Percentiles rank a stretch among this genome's conserved stretches.
phyloP scores from a whole-genome alignment of 2,113 vertebrate species.

The Cichladusa arquata region DNA sequence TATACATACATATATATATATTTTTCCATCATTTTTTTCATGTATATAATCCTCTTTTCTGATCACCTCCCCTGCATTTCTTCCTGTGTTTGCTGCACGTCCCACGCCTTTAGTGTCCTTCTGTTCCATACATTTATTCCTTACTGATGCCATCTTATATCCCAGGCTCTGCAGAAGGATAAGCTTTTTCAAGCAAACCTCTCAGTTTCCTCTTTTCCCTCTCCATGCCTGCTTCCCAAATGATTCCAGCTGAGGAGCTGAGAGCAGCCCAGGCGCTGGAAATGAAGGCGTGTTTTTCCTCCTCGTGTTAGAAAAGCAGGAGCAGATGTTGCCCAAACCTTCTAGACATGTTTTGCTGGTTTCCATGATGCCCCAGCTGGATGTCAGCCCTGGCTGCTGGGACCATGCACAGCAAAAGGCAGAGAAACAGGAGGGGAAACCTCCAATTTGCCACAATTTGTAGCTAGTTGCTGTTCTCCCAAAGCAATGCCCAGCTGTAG shows the following conservation, averaged over 20 bases:
- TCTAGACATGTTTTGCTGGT: not conserved
- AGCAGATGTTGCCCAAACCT: not conserved
- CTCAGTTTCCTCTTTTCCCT: not conserved
- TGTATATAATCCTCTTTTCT: fast-evolving
- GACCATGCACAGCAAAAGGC: not conserved
- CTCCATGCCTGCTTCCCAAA: not conserved
- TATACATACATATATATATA: fast-evolving
- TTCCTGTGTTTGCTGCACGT: not conserved
- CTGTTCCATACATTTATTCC: not conserved
- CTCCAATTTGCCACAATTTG: not conserved
- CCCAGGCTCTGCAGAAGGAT: not conserved
- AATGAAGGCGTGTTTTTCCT: not conserved
- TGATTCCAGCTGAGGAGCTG: fast-evolving
- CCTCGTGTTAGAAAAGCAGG: not conserved
- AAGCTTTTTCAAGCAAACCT: not conserved
- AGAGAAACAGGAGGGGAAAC: not conserved
- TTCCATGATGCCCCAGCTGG: not conserved
- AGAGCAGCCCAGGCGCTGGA: not conserved
- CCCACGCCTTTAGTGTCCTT: not conserved
- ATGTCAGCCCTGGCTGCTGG: not conserved
- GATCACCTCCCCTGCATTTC: not conserved
- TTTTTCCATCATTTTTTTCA: not conserved
- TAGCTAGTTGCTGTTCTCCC: not conserved
- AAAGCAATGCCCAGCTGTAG: not conserved
- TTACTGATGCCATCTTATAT: not conserved